Conservation (phyloP, 2,113 vertebrate species). For the Equus quagga region DNA sequence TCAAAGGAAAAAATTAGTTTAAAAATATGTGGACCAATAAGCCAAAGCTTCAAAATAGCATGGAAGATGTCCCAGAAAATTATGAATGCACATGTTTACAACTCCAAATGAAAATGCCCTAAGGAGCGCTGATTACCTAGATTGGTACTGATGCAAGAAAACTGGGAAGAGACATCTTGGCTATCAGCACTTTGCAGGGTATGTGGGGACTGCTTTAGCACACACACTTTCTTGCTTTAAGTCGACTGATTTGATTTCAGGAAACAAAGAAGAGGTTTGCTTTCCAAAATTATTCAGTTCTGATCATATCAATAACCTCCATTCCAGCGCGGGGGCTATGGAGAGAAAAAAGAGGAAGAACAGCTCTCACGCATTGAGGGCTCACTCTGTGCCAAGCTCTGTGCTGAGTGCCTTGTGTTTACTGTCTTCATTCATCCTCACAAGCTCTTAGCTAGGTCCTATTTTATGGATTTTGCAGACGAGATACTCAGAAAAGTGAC, state of each 20-base stretch:
- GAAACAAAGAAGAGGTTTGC: neutral
- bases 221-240: neutral
- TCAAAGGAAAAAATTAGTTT: neutral
- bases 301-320: neutral
- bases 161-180: neutral
- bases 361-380: fast-evolving
- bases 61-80: conserved; percentile 47
- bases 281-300: neutral
- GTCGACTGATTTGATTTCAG: neutral
- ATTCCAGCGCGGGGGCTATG: neutral
- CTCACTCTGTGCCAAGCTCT: neutral
- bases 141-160: neutral
- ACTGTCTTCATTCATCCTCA: neutral
- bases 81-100: neutral
- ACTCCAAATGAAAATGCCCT: conserved; percentile 9
- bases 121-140: neutral
- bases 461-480: neutral
- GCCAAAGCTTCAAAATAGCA: neutral
- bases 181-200: neutral
- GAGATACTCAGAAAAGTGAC: neutral
- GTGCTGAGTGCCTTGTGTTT: fast-evolving
- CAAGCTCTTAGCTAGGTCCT: neutral
- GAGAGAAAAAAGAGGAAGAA: neutral
- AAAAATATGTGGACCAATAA: conserved; percentile 10
- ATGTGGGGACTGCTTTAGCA: neutral